phyloP scores from a whole-genome alignment of 2,888 invertebrate genomes.

The Ptychoptera contaminata region DNA sequence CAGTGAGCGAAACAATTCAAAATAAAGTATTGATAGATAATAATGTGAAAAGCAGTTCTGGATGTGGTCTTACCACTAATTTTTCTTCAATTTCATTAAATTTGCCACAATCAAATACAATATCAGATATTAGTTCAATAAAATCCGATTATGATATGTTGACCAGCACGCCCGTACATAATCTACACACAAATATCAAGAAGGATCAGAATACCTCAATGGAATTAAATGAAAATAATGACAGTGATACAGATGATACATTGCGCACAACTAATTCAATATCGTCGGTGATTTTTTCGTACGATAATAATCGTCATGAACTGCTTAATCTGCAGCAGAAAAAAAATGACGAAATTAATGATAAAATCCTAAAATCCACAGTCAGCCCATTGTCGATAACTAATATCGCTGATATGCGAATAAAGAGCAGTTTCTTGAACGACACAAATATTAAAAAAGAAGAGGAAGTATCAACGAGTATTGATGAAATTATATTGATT shows the following conservation, averaged over 20 bases:
- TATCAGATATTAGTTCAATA: conserved; percentile 16
- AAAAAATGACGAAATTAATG: neutral
- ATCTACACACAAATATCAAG: neutral
- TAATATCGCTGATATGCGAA: conserved; percentile 15
- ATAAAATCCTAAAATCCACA: conserved; percentile 5
- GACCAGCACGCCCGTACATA: neutral
- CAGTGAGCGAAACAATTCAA: neutral
- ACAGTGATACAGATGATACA: conserved; percentile 13
- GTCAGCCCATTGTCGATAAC: conserved; percentile 19
- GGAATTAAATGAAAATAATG: conserved; percentile 7
- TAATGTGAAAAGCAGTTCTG: conserved; percentile 9
- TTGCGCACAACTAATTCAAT: conserved; percentile 14
- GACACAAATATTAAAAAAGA: neutral
- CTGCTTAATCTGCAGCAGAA: neutral
- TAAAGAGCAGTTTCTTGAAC: neutral
- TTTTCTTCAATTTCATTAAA: conserved; percentile 18
- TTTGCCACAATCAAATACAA: conserved; percentile 15
- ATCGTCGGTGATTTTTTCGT: conserved; percentile 16
- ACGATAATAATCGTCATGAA: conserved; percentile 16
- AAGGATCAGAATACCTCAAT: neutral
- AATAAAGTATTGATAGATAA: neutral
- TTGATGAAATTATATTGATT: neutral
- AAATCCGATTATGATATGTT: conserved; percentile 9
- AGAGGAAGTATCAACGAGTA: neutral
- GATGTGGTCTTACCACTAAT: conserved; percentile 14